Evolutionary conservation across 2,888 invertebrate species (phyloP), one percentile per base, ranked within the genome.

Genomic region (Drosophila affinis): DNA sequence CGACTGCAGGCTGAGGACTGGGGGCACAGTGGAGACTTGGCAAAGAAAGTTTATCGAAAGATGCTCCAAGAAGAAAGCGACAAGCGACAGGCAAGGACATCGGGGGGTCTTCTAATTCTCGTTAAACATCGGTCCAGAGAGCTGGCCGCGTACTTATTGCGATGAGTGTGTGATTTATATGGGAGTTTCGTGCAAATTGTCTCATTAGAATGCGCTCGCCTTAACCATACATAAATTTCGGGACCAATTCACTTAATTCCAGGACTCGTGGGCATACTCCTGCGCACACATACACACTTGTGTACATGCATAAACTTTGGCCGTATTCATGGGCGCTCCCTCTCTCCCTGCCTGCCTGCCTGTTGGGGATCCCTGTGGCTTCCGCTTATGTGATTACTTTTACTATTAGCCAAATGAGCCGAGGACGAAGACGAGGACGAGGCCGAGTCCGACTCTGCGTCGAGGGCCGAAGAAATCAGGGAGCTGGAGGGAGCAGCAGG

Each of bases 341-440:
- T 24, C 24, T 0, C 24, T 24, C 3, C 24, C 24, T 24, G 2
- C 14, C n/a, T 9, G 1, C 21, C 29, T 7, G 21, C 21, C 21
- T 21, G 21, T 21, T 2, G 14, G 54, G 32, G 45, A 21, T 21
- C 21, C 21, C 21, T 3, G 21, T 21, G 21, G 21, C 21, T 67
- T 68, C 14, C 69, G 56, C 69, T 67, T 68, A 57, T 69, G 69
- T 67, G 62, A 76, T 73, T 75, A 74, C 69, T 57, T 69, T 60
- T 70, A 55, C 61, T 51, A 70, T 61, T 71, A 69, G 52, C 52
- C 14, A 60, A 70, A 63, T 61, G 62, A 58, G 59, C 32, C 49
- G 56, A 52, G 56, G 32, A 44, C 61, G 64, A 52, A 7, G 27
- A 6, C 29, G 29, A 9, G 6, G 7, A 0, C 27, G 27, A 29